Percentiles rank a stretch among this genome's conserved stretches.
Evolutionary conservation across 2,797 vertebrate genomes (phyloP).

Genomic region (Sarcophilus harrisii): DNA sequence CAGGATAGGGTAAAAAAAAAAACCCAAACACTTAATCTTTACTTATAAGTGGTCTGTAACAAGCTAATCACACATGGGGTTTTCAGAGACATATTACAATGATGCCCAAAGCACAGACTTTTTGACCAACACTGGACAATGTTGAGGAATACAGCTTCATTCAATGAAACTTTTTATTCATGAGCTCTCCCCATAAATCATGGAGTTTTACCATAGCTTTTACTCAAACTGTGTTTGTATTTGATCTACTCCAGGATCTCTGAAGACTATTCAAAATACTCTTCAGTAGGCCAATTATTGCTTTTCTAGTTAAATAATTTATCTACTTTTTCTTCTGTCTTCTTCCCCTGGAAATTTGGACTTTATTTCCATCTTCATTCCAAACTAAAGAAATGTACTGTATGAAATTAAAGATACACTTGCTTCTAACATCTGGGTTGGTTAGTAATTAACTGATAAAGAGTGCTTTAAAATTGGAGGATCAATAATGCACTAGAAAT

Average conservation of each 20-base stretch:
- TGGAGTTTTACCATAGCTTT: background rate
- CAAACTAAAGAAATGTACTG: background rate
- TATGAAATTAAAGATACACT: background rate
- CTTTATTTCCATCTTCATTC: background rate
- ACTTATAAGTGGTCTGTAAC: background rate
- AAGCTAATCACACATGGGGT: background rate
- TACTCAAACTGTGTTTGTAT: background rate
- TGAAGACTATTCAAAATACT: slow-evolving; percentile 19
- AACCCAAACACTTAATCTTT: background rate
- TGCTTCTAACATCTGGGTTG: background rate
- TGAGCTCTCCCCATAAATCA: background rate
- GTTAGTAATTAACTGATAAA: background rate
- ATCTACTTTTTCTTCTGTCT: background rate
- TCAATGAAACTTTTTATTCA: background rate
- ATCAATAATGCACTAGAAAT: background rate
- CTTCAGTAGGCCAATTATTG: background rate
- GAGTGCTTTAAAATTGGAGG: background rate
- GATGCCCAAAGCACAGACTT: background rate
- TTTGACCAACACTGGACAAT: background rate
- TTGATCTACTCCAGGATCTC: slow-evolving; percentile 1
- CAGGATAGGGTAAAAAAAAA: background rate
- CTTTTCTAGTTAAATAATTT: slow-evolving; percentile 1
- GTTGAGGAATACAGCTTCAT: background rate
- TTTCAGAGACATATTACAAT: background rate
- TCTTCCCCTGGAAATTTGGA: background rate